These are phyloP conservation scores for Mormyrus lacerda DNA, from an alignment of 2,113 vertebrate genomes.

Conservation along the genomic window DNA sequence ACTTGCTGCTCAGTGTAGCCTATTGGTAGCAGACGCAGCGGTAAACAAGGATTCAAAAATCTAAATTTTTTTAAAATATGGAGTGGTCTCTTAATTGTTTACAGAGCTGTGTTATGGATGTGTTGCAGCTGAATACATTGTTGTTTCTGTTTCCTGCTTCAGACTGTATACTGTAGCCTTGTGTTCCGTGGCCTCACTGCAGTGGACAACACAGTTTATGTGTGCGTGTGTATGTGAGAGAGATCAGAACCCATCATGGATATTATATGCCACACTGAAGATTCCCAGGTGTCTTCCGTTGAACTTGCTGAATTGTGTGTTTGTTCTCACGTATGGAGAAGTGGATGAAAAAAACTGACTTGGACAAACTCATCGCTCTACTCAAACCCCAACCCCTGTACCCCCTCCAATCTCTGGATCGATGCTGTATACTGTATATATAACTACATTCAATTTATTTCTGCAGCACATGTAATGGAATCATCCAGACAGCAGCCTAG, in stretches of 20 bases:
- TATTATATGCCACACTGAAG: not conserved
- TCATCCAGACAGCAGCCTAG: constrained; percentile 18
- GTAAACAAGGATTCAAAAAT: not conserved
- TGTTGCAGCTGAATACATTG: not conserved
- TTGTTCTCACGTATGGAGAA: not conserved
- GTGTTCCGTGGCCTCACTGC: not conserved
- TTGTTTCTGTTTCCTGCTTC: not conserved
- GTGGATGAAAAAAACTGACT: not conserved
- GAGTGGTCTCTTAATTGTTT: not conserved
- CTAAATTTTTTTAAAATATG: not conserved
- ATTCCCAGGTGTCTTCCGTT: not conserved
- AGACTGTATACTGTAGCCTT: not conserved
- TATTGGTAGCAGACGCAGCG: not conserved
- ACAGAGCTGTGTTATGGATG: not conserved
- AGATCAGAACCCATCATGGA: not conserved
- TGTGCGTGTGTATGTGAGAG: not conserved
- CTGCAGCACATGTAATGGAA: constrained; percentile 27
- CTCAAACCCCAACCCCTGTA: no score
- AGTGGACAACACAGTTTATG: not conserved
- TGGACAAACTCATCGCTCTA: not conserved
- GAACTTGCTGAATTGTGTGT: not conserved
- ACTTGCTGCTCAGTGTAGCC: not conserved
- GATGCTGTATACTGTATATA: constrained; percentile 18
- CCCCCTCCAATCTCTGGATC: not conserved
- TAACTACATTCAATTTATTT: constrained; percentile 34